These are phyloP conservation scores for Catajapyx aquilonaris DNA, from an alignment of 1,140 invertebrate species.

Conservation along the genomic window DNA sequence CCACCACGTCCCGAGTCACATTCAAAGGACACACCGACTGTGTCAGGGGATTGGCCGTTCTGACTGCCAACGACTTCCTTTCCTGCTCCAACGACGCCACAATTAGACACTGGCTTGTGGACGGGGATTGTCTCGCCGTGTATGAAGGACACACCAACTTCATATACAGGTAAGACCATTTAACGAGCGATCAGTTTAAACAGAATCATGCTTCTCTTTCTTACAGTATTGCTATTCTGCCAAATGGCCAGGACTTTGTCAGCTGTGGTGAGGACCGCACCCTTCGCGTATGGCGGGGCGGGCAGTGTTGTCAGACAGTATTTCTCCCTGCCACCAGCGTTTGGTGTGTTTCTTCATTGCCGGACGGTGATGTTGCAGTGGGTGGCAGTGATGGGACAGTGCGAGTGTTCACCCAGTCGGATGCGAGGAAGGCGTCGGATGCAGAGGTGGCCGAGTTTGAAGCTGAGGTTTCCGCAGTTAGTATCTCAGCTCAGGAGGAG, in stretches of 20 bases:
- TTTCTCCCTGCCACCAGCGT: conserved; percentile 63
- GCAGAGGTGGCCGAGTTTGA: conserved; percentile 34
- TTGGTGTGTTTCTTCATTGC: conserved; percentile 61
- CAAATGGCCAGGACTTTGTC: conserved; percentile 34
- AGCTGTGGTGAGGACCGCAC: conserved; percentile 71
- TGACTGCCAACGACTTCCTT: conserved; percentile 47
- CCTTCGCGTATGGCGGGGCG: conserved; percentile 59
- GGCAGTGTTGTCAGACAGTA: conserved; percentile 44
- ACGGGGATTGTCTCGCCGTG: conserved; percentile 54
- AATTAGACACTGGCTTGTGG: conserved; percentile 54
- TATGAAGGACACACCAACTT: conserved; percentile 54
- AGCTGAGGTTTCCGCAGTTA: conserved; percentile 38
- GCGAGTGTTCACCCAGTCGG: conserved; percentile 57
- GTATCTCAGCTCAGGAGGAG: conserved; percentile 34
- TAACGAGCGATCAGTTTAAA: too few relatives aligned
- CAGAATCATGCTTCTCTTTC: background rate
- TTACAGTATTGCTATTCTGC: conserved; percentile 35
- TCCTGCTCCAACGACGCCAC: conserved; percentile 81
- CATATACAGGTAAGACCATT: conserved; percentile 27
- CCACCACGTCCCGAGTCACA: too few relatives aligned
- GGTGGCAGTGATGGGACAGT: conserved; percentile 71
- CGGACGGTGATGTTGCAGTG: conserved; percentile 76
- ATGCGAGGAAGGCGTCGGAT: conserved; percentile 39
- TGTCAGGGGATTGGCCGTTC: conserved; percentile 50
- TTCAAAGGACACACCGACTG: conserved; percentile 65